Evolutionary conservation across 2,888 invertebrate species (phyloP), one percentile per base, ranked within the genome.

Genomic region (Harpalus rubripes): DNA sequence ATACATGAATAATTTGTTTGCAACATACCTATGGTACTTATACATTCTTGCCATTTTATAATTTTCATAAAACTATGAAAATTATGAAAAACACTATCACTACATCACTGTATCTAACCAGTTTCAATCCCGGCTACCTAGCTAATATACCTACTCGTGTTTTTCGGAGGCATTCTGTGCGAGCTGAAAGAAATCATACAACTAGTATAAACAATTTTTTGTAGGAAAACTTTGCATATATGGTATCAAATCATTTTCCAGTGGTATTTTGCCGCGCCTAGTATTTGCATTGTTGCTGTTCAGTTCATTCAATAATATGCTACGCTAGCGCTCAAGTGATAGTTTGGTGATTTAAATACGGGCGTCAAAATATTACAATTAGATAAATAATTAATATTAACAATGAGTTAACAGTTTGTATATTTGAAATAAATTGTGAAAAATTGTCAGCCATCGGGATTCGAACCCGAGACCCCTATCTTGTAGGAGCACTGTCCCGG

Each of bases 161-260:
- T 72, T 72, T 72, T 72, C 44, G 72, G 72, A 8, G 8, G 41
- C 72, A 72, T 72, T 22, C 65, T 10, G 65, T 32, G n/a, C n/a
- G 16, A 16, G 44, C 10, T 72, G 32, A 32, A 72, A 10, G 41
- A 41, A 41, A n/a, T 15, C 1, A 18, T 41, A 72, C 16, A 16
- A 7, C 16, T 15, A 16, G 72, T 1, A 44, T 72, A 72, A 44
- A 72, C 44, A 72, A 41, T 44, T 72, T 72, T 72, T 72, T 72
- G 65, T n/a, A 26, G n/a, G 32, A 32, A 65, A 65, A 65, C n/a
- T 26, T n/a, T n/a, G 65, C 26, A 32, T 65, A n/a, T 65, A 32
- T 65, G n/a, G 26, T 72, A 41, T 44, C 22, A 72, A 72, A 16
- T 72, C 72, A 72, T 72, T 72, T 72, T 72, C 72, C 41, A 44